Conservation (phyloP, 1,140 invertebrate species). For the Papilio xuthus region DNA sequence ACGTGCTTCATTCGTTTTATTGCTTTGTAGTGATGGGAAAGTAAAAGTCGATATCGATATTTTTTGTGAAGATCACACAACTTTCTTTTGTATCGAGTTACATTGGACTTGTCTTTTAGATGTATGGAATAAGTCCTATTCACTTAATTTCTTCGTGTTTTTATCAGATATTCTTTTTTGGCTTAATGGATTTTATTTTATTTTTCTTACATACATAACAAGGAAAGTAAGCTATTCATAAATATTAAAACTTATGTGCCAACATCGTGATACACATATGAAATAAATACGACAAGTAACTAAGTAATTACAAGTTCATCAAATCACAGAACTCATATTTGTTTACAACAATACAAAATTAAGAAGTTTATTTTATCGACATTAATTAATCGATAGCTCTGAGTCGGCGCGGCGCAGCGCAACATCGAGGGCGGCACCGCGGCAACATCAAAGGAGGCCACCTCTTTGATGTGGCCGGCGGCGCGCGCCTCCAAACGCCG, state of each 20-base stretch:
- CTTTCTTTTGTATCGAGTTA: too few species aligned
- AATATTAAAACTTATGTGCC: too few species aligned
- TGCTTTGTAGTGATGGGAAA: conserved; percentile 52
- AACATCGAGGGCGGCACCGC: conserved; percentile 66
- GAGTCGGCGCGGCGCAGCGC: conserved; percentile 40
- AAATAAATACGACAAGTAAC: too few species aligned
- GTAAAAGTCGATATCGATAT: conserved; percentile 59
- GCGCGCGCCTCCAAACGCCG: conserved; percentile 79
- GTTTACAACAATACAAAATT: not conserved
- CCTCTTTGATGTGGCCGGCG: conserved; percentile 80
- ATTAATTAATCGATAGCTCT: conserved; percentile 47
- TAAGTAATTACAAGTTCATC: not conserved
- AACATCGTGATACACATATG: too few species aligned
- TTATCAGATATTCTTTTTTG: too few species aligned
- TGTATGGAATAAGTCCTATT: too few species aligned
- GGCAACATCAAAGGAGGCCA: conserved; percentile 79
- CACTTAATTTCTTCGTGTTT: too few species aligned
- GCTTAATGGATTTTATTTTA: too few species aligned
- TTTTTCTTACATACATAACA: too few species aligned
- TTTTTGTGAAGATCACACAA: not conserved
- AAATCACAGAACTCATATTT: not conserved
- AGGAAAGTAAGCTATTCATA: too few species aligned
- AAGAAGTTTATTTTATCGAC: conserved; percentile 42
- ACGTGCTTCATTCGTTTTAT: conserved; percentile 81
- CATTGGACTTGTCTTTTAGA: too few species aligned